These are phyloP conservation scores for Pseudonaja textilis DNA, from an alignment of 2,113 vertebrate genomes.

Conservation along the genomic window DNA sequence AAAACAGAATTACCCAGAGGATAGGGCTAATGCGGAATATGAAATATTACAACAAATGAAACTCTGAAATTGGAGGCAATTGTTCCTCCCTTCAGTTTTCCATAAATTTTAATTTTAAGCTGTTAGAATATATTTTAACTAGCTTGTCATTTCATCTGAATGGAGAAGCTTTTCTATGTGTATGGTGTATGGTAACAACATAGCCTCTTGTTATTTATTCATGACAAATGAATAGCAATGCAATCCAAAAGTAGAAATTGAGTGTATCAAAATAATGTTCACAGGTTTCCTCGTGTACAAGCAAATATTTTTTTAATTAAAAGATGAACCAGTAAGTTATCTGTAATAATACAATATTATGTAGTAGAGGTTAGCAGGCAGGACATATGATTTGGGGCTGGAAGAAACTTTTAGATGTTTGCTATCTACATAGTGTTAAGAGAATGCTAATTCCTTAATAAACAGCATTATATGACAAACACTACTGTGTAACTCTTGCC, in stretches of 20 bases:
- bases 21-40: background rate
- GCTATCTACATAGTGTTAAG: constrained; percentile 29
- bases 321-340: background rate
- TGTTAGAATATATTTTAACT: background rate
- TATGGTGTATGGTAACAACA: background rate
- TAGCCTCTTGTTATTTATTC: background rate
- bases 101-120: background rate
- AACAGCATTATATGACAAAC: constrained; percentile 27
- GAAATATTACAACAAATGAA: background rate
- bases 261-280: background rate
- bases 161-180: background rate
- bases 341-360: background rate
- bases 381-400: background rate
- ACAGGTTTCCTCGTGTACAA: background rate
- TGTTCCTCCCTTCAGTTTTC: background rate
- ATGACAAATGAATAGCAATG: background rate
- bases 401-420: background rate
- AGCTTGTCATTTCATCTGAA: background rate
- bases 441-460: constrained; percentile 38
- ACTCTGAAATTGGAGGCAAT: background rate
- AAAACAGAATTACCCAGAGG: background rate
- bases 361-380: background rate
- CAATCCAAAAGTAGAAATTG: background rate
- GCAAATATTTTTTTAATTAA: background rate
- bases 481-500: rapidly evolving